Evolutionary conservation across 2,113 vertebrate species (phyloP), one percentile per base, ranked within the genome.

Genomic region (Oryzias curvinotus): DNA sequence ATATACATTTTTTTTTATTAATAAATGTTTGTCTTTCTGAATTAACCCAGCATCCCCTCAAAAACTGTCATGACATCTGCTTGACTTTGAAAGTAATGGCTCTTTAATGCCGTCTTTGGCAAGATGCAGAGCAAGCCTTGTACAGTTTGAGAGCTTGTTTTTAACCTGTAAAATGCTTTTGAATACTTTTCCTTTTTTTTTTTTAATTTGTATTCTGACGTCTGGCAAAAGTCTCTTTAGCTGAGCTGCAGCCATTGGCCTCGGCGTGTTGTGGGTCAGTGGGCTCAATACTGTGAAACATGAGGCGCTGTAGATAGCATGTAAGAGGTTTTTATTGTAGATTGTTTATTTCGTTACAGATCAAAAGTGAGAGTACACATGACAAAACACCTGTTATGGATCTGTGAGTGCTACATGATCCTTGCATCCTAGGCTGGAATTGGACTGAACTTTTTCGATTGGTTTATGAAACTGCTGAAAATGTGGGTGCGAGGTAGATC

Each of bases 201-300:
- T 54, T 18, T 62, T 62, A 57, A 12, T 48, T 52, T 36, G 54
- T 47, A 57, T 59, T 63, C 53, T 75, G 63, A 82, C 21, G 73
- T 86, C 65, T 80, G 73, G 82, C 80, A 66, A 78, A 83, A 84
- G 82, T 91, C 72, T 86, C 88, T 84, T 65, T 81, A 81, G 88
- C 88, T 59, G 71, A 80, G 78, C 85, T 85, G 88, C 71, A n/a
- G 77, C 80, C 63, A 79, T 47, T 47, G 50, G 69, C 73, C 83
- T 66, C 26, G 26, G 56, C 49, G 71, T 50, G 81, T 75, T 64
- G 18, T 19, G 78, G 71, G 67, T 87, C 86, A 78, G 85, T 81
- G 64, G 88, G 85, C 86, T 83, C 80, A 82, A 90, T 90, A 91
- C 91, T 92, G 91, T 93, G 91, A 93, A 91, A 91, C 85, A 88